Base-by-base conservation (phyloP, 1,140 invertebrate genomes). In the Drosophila arawakana region DNA sequence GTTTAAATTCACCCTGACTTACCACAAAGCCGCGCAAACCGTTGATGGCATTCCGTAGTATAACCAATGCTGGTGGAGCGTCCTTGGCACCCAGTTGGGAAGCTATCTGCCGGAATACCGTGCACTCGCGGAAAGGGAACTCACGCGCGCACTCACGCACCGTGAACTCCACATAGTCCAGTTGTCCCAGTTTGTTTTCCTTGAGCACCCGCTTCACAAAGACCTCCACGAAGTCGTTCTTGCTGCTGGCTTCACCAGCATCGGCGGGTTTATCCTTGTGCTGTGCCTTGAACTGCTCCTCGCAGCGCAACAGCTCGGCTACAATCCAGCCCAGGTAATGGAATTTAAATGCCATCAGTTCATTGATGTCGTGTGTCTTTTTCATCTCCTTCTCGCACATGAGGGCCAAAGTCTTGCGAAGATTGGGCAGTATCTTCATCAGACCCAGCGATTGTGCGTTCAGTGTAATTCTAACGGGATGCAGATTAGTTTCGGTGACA, bases 311-410 rank as follows among this genome's bases (percentile, higher is more conserved):
- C 10, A 97, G 93, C 92, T 96, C 96, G 43, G 93, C 94, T 9
- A 98, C 93, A 54, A 98, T 93, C 90, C 95, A 97, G 39, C 95
- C 94, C 1, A 98, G 92, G 89, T 98, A 98, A 91, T 98, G 97
- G 88, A 97, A 96, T 91, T 99, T 99, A 72, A 98, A 97, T 1
- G 97, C 95, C 94, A 98, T 95, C 6, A 99, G 95, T 94, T 99
- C 98, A 93, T 99, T 99, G 0, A 95, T 95, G 65, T 98, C 97
- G 49, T 94, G 94, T 5, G 95, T 94, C 79, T 95, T 93, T 63
- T 97, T 96, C 95, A 99, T 98, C 93, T 98, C 96, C 78, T 95
- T 96, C 71, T 97, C 96, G 83, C 96, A 95, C 93, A 99, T 95
- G 44, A 96, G 88, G 80, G 97, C 96, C 59, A 99, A 93, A 0